phyloP scores from a whole-genome alignment of 2,888 invertebrate species.

The Orthonevra nobilis region DNA sequence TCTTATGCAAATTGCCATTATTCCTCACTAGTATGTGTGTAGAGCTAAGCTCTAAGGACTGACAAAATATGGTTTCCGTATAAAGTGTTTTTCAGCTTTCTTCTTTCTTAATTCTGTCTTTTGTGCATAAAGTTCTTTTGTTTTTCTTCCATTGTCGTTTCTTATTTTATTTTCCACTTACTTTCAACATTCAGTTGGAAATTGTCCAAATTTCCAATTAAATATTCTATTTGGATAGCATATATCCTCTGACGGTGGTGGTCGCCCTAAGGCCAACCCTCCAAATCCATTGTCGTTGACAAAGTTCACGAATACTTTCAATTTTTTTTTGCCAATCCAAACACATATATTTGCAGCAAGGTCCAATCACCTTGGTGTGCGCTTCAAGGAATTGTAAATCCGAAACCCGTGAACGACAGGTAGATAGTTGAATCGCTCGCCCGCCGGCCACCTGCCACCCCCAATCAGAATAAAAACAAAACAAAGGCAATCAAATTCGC shows the following conservation, averaged over 20 bases:
- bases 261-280: no score
- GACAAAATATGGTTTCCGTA: constrained; percentile 16
- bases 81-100: constrained; percentile 36
- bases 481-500: constrained; percentile 55
- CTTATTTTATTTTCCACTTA: no score
- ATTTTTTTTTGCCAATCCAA: no score
- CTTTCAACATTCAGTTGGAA: constrained; percentile 59
- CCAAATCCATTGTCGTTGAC: constrained; percentile 55
- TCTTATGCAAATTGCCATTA: not conserved
- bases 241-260: not conserved
- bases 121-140: not conserved
- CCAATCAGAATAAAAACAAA: constrained; percentile 1
- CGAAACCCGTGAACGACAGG: constrained; percentile 39
- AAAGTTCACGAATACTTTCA: constrained; percentile 61
- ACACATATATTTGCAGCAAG: no score
- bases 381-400: constrained; percentile 57
- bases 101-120: not conserved
- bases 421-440: constrained; percentile 15
- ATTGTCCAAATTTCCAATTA: constrained; percentile 66
- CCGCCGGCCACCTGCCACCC: not conserved
- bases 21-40: not conserved
- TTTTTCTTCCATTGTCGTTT: no score
- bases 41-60: not conserved
- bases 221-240: constrained; percentile 40
- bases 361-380: constrained; percentile 50